phyloP scores from a whole-genome alignment of 2,113 vertebrate species.

The Charina bottae region DNA sequence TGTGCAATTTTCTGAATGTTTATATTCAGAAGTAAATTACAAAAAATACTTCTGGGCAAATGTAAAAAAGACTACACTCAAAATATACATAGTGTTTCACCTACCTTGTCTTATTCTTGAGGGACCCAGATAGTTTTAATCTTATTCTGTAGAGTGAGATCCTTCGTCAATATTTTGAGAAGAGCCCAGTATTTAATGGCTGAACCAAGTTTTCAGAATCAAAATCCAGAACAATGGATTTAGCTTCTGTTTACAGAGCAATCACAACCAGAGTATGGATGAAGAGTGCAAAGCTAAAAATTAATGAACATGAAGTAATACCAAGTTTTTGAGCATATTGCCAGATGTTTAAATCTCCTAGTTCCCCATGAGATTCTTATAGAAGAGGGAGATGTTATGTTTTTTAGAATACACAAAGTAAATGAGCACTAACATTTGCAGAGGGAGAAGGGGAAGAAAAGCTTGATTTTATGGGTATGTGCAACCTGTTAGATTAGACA shows the following conservation, averaged over 20 bases:
- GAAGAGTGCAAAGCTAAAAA: background rate
- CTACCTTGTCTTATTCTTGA: background rate
- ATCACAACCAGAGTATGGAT: background rate
- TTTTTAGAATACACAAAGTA: background rate
- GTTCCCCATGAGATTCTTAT: background rate
- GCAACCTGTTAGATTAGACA: background rate
- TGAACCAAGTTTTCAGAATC: background rate
- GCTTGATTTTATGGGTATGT: background rate
- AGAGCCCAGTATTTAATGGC: background rate
- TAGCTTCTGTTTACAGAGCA: background rate
- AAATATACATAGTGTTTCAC: background rate
- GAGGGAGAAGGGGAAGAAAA: conserved; percentile 11
- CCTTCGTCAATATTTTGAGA: background rate
- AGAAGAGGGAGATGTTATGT: background rate
- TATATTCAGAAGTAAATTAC: background rate
- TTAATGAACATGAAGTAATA: background rate
- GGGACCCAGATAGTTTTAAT: background rate
- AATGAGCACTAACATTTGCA: background rate
- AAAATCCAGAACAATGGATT: background rate
- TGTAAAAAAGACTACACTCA: background rate
- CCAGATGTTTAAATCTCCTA: background rate
- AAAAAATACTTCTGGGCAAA: background rate
- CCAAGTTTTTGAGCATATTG: background rate
- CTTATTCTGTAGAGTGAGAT: background rate
- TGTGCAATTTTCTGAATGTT: background rate